Base-by-base conservation (phyloP, 2,888 invertebrate species). In the Cancer borealis region DNA sequence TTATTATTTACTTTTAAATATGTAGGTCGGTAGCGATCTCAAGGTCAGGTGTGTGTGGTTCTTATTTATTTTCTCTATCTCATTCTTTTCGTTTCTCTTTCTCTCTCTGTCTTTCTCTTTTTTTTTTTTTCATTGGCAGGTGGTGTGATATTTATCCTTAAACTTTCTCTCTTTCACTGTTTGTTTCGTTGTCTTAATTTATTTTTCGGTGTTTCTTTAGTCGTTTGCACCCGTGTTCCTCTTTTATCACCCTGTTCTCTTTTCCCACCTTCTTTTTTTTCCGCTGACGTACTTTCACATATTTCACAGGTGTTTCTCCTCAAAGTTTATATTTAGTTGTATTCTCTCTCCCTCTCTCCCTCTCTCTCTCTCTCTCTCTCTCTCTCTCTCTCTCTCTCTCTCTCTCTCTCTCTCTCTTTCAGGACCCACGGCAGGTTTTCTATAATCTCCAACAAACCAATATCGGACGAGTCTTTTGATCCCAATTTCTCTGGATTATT, bases 301-400 rank as follows among this genome's bases (percentile, higher is more conserved):
- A 17, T 54, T 54, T 54, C 54, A 54, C 54, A 54, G 54, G 17
- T 54, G 54, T 54, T 54, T 54, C 54, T 54, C 17, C 54, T 54
- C 54, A 10, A 17, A 54, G 12, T 54, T 14, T 17, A 54, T 54
- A 54, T 17, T 14, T 17, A 14, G 54, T 54, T 54, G 10, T 54
- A 17, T 54, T 54, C 12, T 14, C 17, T 54, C 54, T 54, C 54
- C 17, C 54, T 54, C 54, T 54, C 54, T 54, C 54, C 3, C 54
- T 54, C 54, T 54, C 14, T 84, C 84, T 39, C 39, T 84, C 84
- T 84, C 84, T 39, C 39, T 84, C 39, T 84, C 39, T 84, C 84
- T 79, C 73, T 79, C 73, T 79, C 73, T 79, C 73, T 79, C 73
- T 79, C 73, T 79, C 73, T 79, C 73, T 79, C 73, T 79, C 73